A percentile compares a stretch with the other conserved stretches of the same genome.
Conservation (phyloP, 2,113 vertebrate species). For the Chloroceryle aenea region DNA sequence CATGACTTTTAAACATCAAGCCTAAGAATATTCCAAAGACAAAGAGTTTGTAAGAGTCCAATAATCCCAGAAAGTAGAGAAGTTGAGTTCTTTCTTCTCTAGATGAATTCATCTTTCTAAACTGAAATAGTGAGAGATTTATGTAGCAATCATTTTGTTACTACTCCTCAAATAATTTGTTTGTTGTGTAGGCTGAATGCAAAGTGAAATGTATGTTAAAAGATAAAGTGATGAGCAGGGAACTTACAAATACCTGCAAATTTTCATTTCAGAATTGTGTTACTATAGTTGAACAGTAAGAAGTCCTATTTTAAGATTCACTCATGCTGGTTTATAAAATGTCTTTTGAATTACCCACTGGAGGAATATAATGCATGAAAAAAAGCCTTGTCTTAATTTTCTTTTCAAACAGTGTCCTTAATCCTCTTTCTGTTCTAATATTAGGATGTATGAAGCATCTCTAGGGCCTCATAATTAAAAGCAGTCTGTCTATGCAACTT, state of each 20-base stretch:
- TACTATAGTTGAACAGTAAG: neutral
- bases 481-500: neutral
- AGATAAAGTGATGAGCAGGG: neutral
- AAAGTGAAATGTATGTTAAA: neutral
- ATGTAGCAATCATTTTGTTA: neutral
- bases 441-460: neutral
- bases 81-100: neutral
- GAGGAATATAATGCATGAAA: neutral
- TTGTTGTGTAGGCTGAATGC: neutral
- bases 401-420: neutral
- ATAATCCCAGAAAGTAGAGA: neutral
- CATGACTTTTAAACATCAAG: neutral
- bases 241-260: neutral
- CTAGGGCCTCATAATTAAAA: neutral
- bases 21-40: neutral
- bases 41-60: neutral
- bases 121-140: neutral
- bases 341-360: neutral
- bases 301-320: neutral
- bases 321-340: neutral
- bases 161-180: neutral
- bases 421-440: constrained; percentile 33
- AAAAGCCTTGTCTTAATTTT: neutral
- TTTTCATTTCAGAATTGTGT: neutral
- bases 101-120: neutral